A percentile compares a stretch with the other conserved stretches of the same genome.
phyloP scores from a whole-genome alignment of 2,113 vertebrate genomes.

The Neolamprologus toae region DNA sequence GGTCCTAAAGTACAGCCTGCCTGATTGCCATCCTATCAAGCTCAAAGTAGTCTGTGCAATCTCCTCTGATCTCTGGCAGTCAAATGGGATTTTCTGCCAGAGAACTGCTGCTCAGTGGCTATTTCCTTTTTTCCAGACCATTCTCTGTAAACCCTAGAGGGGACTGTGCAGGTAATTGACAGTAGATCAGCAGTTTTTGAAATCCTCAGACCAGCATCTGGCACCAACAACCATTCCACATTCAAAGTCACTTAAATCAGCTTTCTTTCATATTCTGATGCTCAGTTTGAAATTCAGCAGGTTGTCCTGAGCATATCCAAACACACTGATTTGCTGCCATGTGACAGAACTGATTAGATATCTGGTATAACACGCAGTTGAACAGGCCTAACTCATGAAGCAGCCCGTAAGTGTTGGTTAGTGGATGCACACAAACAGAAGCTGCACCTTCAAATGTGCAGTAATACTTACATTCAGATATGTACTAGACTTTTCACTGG shows the following conservation, averaged over 20 bases:
- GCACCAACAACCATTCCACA: not conserved
- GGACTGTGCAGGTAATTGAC: not conserved
- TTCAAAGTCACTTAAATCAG: not conserved
- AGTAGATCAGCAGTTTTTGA: not conserved
- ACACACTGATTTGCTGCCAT: not conserved
- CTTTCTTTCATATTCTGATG: not conserved
- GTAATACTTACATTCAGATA: not conserved
- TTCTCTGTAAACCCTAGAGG: not conserved
- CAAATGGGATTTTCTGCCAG: not conserved
- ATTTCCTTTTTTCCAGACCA: not conserved
- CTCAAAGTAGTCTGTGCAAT: not conserved
- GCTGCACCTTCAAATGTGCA: not conserved
- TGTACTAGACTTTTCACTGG: not conserved
- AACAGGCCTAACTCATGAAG: not conserved
- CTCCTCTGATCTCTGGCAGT: not conserved
- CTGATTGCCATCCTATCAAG: not conserved
- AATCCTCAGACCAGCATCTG: not conserved
- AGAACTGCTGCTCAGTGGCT: not conserved
- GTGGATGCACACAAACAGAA: not conserved
- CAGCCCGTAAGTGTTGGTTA: not conserved
- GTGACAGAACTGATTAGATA: not conserved
- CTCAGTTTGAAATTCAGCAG: not conserved
- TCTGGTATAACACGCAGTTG: rapidly evolving
- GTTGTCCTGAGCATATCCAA: not conserved
- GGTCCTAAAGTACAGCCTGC: not conserved